Evolutionary conservation across 2,113 vertebrate species (phyloP).

Genomic region (human): DNA sequence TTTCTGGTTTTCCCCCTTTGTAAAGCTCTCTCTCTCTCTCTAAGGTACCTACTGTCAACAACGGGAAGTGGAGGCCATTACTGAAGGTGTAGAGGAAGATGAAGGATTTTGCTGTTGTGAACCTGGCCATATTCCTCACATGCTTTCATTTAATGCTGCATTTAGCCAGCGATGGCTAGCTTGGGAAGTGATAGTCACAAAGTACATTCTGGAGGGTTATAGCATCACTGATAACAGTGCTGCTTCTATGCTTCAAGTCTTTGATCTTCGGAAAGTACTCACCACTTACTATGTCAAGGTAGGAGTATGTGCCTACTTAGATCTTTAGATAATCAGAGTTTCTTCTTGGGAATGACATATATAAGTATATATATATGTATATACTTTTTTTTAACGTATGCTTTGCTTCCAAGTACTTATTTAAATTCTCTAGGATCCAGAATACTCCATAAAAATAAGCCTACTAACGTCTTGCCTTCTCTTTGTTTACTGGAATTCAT

Average conservation of each 20-base stretch:
- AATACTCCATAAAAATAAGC: neutral
- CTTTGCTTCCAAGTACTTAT: neutral
- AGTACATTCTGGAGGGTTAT: conserved; percentile 93
- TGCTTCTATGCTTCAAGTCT: conserved; percentile 93
- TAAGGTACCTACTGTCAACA: conserved; percentile 93
- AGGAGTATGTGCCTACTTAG: neutral
- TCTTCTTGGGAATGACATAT: neutral
- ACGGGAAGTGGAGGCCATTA: conserved; percentile 92
- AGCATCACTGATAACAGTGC: conserved; percentile 94
- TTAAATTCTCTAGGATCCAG: conserved; percentile 4
- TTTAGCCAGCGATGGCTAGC: conserved; percentile 93
- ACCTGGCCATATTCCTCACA: conserved; percentile 91
- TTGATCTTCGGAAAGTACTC: conserved; percentile 91
- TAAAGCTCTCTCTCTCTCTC: neutral
- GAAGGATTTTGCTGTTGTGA: conserved; percentile 94
- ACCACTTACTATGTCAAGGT: conserved; percentile 94
- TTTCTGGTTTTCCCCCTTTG: neutral
- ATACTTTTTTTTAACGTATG: neutral
- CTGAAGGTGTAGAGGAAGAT: conserved; percentile 93
- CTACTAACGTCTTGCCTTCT: neutral
- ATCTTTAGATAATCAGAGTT: neutral
- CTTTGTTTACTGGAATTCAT: neutral
- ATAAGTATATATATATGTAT: neutral
- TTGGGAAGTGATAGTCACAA: conserved; percentile 93
- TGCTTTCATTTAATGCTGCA: conserved; percentile 91